Evolutionary conservation across 2,797 vertebrate genomes (phyloP), one percentile per base, ranked within the genome.

Genomic region (Tokudaia muenninki): DNA sequence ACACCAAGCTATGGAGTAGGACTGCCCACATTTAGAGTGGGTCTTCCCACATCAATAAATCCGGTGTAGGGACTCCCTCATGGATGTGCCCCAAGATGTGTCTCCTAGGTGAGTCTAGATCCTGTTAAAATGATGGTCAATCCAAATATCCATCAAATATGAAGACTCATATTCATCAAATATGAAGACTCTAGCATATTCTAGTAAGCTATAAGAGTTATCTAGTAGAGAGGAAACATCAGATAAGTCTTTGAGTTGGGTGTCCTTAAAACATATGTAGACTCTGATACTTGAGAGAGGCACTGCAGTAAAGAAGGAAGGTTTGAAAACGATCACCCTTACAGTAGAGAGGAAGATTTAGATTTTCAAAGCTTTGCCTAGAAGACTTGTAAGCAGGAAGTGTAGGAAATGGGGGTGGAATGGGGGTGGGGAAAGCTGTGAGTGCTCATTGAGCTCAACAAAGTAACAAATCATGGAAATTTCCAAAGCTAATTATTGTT

Each of bases 401-500:
- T 14, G 9, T 12, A 29, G 50, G 24, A 57, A 41, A 21, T 16
- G 63, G 44, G 78, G 57, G 52, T 24, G 79, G 21, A 7, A 5
- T 26, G 12, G 80, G 19, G 21, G 77, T 67, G 57, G 8, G 29
- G 19, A 3, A 37, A 22, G 57, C 6, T 19, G 12, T 24, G 22
- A 87, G 50, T 55, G 41, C 41, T 96, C 95, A 84, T 3, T 91
- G 87, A 97, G 34, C 63, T 87, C 94, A 83, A 93, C 55, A 94
- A 87, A 84, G 72, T 93, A 96, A 91, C 61, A 95, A 93, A 95
- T 96, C 91, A 87, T 67, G 44, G 44, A 95, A 22, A 78, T 93
- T 97, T 94, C 21, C 34, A 63, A 93, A 93, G 74, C 65, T 92
- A 97, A 96, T 97, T 96, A 90, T 88, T 89, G n/a, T 79, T 94